phyloP scores from a whole-genome alignment of 2,797 vertebrate species.

The Centroberyx gerrardi region DNA sequence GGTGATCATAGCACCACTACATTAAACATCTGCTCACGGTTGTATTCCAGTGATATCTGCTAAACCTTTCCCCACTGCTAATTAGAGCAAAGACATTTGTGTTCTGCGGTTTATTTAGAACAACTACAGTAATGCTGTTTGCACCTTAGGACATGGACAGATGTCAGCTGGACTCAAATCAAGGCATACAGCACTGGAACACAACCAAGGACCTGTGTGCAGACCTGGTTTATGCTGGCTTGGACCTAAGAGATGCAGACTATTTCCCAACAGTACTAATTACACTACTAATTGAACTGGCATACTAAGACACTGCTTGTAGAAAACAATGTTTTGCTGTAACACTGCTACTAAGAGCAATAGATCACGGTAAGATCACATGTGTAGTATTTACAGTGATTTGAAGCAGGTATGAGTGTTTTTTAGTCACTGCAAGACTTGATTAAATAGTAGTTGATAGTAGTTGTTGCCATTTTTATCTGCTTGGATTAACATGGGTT shows the following conservation, averaged over 20 bases:
- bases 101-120: slow-evolving; percentile 28
- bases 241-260: slow-evolving; percentile 1
- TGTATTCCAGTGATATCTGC: neutral
- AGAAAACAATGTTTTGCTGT: neutral
- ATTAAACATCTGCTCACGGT: too few species aligned
- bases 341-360: neutral
- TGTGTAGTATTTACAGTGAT: too few species aligned
- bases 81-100: slow-evolving; percentile 54
- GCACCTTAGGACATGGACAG: slow-evolving; percentile 48
- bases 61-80: slow-evolving; percentile 24
- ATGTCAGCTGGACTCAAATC: slow-evolving; percentile 50
- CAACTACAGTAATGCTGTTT: slow-evolving; percentile 6
- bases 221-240: neutral
- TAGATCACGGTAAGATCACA: too few species aligned
- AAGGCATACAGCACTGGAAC: slow-evolving; percentile 15
- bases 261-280: neutral
- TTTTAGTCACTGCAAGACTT: too few species aligned
- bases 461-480: too few species aligned
- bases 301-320: neutral
- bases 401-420: too few species aligned
- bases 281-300: neutral
- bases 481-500: too few species aligned
- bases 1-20: too few species aligned
- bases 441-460: too few species aligned
- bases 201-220: slow-evolving; percentile 10